Evolutionary conservation across 1,140 invertebrate species (phyloP).

Genomic region (Rhyzopertha dominica): DNA sequence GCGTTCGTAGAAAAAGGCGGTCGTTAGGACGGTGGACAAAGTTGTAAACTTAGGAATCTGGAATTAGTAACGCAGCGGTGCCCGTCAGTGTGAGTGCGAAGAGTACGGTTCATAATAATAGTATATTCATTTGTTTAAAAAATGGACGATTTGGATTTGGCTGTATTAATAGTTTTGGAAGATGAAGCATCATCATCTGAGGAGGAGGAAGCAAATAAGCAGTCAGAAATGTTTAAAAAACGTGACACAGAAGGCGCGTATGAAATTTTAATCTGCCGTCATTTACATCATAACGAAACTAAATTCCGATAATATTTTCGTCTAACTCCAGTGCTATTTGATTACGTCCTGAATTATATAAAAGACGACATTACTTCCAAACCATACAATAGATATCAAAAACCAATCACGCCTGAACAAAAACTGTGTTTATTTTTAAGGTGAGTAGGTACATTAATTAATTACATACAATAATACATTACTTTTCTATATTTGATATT

Average conservation of each 20-base stretch:
- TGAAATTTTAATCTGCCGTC: slow-evolving; percentile 6
- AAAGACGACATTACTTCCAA: neutral
- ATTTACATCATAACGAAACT: neutral
- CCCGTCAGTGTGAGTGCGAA: too few species aligned
- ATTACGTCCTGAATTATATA: neutral
- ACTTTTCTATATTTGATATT: neutral
- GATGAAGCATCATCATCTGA: slow-evolving; percentile 2
- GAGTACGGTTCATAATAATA: too few species aligned
- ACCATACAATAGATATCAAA: slow-evolving; percentile 5
- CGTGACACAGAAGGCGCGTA: neutral
- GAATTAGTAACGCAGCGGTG: too few species aligned
- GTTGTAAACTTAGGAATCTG: too few species aligned
- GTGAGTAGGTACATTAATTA: neutral
- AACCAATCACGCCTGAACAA: slow-evolving; percentile 5
- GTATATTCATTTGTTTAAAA: too few species aligned
- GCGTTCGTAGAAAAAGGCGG: too few species aligned
- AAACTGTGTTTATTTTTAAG: slow-evolving; percentile 4
- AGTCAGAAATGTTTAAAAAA: slow-evolving; percentile 1
- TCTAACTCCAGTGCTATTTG: too few species aligned
- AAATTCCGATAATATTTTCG: slow-evolving; percentile 7
- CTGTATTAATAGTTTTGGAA: slow-evolving; percentile 7
- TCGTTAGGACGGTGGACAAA: too few species aligned
- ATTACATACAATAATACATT: slow-evolving; percentile 1
- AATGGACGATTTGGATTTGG: too few species aligned
- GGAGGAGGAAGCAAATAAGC: neutral